These are phyloP conservation scores for Zosterops lateralis DNA, from an alignment of 2,113 vertebrate species.

Conservation along the genomic window DNA sequence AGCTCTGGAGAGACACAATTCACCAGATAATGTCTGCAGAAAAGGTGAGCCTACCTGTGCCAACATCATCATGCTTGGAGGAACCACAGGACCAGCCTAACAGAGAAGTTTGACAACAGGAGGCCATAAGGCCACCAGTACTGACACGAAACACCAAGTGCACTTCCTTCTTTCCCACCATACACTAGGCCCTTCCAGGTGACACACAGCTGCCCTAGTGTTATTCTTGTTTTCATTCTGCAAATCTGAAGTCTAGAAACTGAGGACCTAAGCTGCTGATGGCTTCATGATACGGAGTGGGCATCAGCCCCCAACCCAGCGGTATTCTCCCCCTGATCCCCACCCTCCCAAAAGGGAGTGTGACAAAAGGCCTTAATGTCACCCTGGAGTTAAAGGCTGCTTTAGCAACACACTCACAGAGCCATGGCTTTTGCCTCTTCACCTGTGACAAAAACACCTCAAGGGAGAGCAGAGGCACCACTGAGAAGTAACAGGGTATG, in stretches of 20 bases:
- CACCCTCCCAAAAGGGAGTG: rapidly evolving
- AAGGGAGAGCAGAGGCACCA: neutral
- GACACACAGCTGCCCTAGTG: neutral
- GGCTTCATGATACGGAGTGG: neutral
- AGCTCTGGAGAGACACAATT: neutral
- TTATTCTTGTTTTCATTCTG: neutral
- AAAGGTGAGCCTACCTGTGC: neutral
- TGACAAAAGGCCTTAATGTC: neutral
- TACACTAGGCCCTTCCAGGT: neutral
- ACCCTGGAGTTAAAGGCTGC: neutral
- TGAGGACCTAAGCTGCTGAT: neutral
- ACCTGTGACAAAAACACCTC: neutral
- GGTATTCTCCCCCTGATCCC: neutral
- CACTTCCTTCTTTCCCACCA: neutral
- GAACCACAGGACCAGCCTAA: neutral
- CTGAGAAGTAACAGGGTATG: neutral
- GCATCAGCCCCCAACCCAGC: neutral
- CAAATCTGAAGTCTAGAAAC: neutral
- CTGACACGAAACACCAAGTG: neutral
- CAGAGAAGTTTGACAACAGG: neutral
- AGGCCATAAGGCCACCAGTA: neutral
- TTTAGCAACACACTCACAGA: neutral
- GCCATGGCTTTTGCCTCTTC: neutral
- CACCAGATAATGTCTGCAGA: neutral
- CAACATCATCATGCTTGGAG: neutral